Percentiles rank a stretch among this genome's conserved stretches.
Conservation (phyloP, 2,113 vertebrate genomes). For the Colaptes auratus region DNA sequence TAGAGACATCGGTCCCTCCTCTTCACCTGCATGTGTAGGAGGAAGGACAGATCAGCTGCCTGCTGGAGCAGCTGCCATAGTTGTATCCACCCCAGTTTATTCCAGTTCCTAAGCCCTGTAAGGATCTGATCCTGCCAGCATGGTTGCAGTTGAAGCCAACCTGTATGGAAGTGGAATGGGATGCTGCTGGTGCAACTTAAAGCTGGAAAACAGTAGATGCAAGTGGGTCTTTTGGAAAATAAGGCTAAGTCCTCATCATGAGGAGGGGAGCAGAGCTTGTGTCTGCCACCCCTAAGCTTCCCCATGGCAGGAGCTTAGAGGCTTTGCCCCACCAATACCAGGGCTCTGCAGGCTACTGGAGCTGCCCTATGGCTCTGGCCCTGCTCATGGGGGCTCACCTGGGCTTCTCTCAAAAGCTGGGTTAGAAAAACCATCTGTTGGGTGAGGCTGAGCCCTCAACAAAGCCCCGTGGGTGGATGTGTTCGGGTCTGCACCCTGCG, state of each 20-base stretch:
- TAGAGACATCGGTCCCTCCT: neutral
- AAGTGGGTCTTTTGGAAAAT: neutral
- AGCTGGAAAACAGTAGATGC: neutral
- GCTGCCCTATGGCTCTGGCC: neutral
- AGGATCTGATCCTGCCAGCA: neutral
- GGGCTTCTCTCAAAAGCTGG: neutral
- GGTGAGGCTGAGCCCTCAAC: neutral
- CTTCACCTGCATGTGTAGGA: neutral
- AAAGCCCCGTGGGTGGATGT: neutral
- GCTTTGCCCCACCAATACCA: fast-evolving
- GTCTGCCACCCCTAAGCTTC: neutral
- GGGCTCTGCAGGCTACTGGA: neutral
- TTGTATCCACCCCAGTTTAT: neutral
- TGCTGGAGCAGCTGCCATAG: neutral
- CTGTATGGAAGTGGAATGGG: fast-evolving
- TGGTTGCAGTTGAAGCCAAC: neutral
- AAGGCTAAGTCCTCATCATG: neutral
- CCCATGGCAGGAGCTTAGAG: fast-evolving
- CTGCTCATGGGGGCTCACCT: fast-evolving
- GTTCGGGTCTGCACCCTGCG: fast-evolving
- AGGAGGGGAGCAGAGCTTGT: neutral
- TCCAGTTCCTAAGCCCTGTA: neutral
- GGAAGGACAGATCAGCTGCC: neutral
- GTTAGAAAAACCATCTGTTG: neutral
- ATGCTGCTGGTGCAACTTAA: neutral